These are phyloP conservation scores for Dendrocincla fuliginosa DNA, from an alignment of 2,797 vertebrate species.

Conservation along the genomic window DNA sequence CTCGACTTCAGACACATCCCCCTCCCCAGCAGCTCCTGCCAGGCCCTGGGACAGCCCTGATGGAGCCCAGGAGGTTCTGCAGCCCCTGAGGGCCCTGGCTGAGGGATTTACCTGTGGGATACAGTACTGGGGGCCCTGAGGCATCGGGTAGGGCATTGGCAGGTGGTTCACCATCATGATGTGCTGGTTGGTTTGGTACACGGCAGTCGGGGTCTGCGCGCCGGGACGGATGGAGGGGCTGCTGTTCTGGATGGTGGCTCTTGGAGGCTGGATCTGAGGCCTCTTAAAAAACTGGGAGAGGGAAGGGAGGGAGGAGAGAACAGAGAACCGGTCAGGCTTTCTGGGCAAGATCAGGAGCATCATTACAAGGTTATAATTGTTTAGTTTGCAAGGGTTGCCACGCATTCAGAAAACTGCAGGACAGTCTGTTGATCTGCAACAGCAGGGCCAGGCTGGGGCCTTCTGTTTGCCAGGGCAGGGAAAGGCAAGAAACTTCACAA, in stretches of 20 bases:
- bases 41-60: not conserved
- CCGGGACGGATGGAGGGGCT: slow-evolving; percentile 89
- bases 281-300: slow-evolving; percentile 92
- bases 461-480: not conserved
- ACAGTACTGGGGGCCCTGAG: slow-evolving; percentile 95
- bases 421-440: not conserved
- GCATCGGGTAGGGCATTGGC: slow-evolving; percentile 93
- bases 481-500: not conserved
- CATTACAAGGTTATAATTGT: not conserved
- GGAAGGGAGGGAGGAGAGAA: not conserved
- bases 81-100: not conserved
- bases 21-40: fast-evolving
- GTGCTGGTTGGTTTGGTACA: slow-evolving; percentile 92
- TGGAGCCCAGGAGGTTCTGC: fast-evolving
- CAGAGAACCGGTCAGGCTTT: not conserved
- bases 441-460: not conserved
- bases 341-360: not conserved
- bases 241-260: slow-evolving; percentile 90
- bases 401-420: slow-evolving; percentile 20
- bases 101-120: slow-evolving; percentile 88
- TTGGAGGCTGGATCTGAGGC: slow-evolving; percentile 91
- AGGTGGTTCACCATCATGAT: slow-evolving; percentile 98
- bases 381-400: slow-evolving; percentile 35
- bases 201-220: slow-evolving; percentile 88
- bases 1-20: not conserved